Evolutionary conservation across 2,797 vertebrate genomes (phyloP).

Genomic region (Etheostoma perlongum): DNA sequence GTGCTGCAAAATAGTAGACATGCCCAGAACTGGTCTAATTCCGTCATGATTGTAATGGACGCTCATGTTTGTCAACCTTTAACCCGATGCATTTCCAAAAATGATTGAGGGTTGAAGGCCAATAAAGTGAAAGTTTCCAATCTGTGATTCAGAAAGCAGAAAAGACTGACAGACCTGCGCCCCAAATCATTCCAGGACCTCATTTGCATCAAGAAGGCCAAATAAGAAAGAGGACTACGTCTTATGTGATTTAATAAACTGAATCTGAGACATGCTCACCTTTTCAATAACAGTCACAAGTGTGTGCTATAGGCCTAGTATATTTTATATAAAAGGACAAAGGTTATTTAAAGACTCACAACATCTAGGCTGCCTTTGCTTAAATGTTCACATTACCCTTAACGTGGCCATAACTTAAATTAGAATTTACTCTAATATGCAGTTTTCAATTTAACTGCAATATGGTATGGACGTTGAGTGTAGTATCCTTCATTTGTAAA

Average conservation of each 20-base stretch:
- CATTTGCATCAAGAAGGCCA: conserved; percentile 7
- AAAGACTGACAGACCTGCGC: conserved; percentile 32
- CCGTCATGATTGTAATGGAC: conserved; percentile 67
- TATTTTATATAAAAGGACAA: background rate
- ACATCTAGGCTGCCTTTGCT: background rate
- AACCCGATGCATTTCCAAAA: conserved; percentile 69
- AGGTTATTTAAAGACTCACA: conserved; percentile 11
- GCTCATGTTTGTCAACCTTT: conserved; percentile 76
- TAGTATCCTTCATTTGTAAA: background rate
- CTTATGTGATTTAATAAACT: background rate
- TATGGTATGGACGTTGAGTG: background rate
- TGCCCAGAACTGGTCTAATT: conserved; percentile 62
- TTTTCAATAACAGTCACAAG: conserved; percentile 5
- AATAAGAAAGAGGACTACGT: background rate
- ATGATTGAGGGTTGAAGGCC: conserved; percentile 60
- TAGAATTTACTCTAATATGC: conserved; percentile 19
- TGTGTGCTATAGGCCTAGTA: conserved; percentile 14
- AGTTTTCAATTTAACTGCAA: conserved; percentile 10
- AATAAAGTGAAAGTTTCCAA: conserved; percentile 59
- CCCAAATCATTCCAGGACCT: conserved; percentile 8
- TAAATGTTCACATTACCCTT: conserved; percentile 8
- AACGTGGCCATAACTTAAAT: conserved; percentile 27
- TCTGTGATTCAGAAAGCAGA: conserved; percentile 46
- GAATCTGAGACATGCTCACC: conserved; percentile 11
- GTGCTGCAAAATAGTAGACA: conserved; percentile 65